Percentiles rank a stretch among this genome's conserved stretches.
phyloP scores from a whole-genome alignment of 2,113 vertebrate species.

The Myxocyprinus asiaticus region DNA sequence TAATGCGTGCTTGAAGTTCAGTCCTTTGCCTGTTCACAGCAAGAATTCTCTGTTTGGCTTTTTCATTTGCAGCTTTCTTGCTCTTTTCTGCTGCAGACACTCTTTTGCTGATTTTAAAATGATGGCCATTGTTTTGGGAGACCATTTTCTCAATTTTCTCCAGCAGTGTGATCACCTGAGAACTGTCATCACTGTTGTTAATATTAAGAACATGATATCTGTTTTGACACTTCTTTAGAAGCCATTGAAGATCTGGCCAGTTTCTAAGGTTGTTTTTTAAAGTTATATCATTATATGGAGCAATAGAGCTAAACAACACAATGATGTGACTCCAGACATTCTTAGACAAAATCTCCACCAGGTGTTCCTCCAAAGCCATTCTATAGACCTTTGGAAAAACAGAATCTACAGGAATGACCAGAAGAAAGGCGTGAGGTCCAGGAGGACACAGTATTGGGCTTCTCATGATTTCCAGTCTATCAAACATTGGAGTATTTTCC shows the following conservation, averaged over 20 bases:
- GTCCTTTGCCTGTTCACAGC: background rate
- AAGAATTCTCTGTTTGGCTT: background rate
- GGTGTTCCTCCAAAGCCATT: slow-evolving; percentile 25
- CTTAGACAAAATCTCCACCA: background rate
- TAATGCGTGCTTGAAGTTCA: background rate
- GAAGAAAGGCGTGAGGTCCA: slow-evolving; percentile 44
- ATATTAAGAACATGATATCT: slow-evolving; percentile 32
- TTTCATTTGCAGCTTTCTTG: background rate
- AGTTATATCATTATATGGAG: background rate
- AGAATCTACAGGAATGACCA: slow-evolving; percentile 36
- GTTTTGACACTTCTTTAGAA: slow-evolving; percentile 33
- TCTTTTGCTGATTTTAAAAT: background rate
- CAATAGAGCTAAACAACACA: slow-evolving; percentile 31
- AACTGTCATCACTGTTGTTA: background rate
- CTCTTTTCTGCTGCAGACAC: background rate
- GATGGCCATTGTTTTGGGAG: background rate
- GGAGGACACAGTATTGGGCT: slow-evolving; percentile 11
- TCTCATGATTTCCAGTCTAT: background rate
- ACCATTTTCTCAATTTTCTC: slow-evolving; percentile 31
- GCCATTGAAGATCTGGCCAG: slow-evolving; percentile 20
- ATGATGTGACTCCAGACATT: slow-evolving; percentile 33
- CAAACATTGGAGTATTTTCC: slow-evolving; percentile 32
- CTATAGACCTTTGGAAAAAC: slow-evolving; percentile 1
- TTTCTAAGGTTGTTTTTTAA: background rate
- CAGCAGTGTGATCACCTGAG: slow-evolving; percentile 36